phyloP scores from a whole-genome alignment of 53 echinoderm and acorn worm species.

The Echinometra lucunter region DNA sequence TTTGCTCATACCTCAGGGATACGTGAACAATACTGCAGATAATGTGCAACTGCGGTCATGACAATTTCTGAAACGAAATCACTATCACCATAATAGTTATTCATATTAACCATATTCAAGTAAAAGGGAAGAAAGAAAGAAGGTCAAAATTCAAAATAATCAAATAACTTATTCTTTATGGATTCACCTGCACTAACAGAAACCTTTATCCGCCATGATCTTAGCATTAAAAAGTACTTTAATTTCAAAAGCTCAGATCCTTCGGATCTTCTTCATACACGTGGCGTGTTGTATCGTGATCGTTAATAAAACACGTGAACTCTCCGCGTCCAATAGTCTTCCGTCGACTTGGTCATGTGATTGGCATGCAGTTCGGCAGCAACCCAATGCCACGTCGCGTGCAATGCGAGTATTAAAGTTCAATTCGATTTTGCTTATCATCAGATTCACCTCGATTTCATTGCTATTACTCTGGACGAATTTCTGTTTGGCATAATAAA shows the following conservation, averaged over 20 bases:
- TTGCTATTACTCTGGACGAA: slow-evolving; percentile 30
- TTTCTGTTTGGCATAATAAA: slow-evolving; percentile 22
- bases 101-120: not conserved
- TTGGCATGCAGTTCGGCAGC: not conserved
- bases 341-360: not conserved
- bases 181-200: not conserved
- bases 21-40: not conserved
- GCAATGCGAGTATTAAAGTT: not conserved
- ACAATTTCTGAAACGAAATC: slow-evolving; percentile 19
- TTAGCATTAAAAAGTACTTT: not conserved
- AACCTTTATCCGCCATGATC: not conserved
- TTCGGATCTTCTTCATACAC: not conserved
- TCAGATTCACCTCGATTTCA: slow-evolving; percentile 12
- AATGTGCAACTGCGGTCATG: not conserved
- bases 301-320: not conserved
- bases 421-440: not conserved
- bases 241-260: not conserved
- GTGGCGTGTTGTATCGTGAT: not conserved
- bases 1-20: no score
- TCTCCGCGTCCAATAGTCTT: not conserved
- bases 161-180: not conserved
- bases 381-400: not conserved
- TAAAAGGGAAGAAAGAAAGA: not conserved
- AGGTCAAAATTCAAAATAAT: slow-evolving; percentile 7
- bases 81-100: not conserved